Base-by-base conservation (phyloP, 1,140 invertebrate species). In the Lysiphlebus fabarum region DNA sequence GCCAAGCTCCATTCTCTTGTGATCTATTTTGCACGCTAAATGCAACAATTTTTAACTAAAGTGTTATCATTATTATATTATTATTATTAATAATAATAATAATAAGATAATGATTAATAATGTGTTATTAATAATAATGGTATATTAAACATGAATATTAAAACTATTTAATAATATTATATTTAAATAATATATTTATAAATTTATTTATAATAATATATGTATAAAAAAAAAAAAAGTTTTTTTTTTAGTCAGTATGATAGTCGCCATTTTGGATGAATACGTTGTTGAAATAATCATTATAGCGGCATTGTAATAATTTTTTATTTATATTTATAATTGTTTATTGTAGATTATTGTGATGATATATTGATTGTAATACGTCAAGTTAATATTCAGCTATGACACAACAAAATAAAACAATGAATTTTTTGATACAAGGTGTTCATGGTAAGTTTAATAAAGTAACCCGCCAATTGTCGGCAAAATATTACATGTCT, bases 391-490 rank as follows among this genome's bases (percentile, higher is more conserved):
- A 69, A 72, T 70, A 70, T 69, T 51, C 64, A 64, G 77, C 70
- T 65, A 86, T 85, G 83, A 81, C 83, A 56, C 83, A 84, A 66
- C 83, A 82, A 79, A 81, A 80, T 70, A 83, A 82, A 74, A 83
- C 83, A 61, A 79, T 83, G 71, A 86, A 85, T 76, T 84, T 85
- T 69, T 72, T 85, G 56, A 86, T 87, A 72, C 84, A 87, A 63
- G 84, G 85, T 75, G 78, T 81, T 40, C 84, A 85, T 70, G 85
- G 85, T 85, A 75, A 84, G 82, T 80, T 26, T 67, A 38, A 61
- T 66, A 66, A 74, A 73, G 61, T 71, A 26, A 67, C 69, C 70
- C 77, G 74, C 76, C 74, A 76, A 76, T 70, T 68, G 61, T 71
- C 65, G 66, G 64, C 17, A 26, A 26, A 26, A 17, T 17, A 17